phyloP scores from a whole-genome alignment of 2,113 vertebrate species.

The Lanius ludovicianus region DNA sequence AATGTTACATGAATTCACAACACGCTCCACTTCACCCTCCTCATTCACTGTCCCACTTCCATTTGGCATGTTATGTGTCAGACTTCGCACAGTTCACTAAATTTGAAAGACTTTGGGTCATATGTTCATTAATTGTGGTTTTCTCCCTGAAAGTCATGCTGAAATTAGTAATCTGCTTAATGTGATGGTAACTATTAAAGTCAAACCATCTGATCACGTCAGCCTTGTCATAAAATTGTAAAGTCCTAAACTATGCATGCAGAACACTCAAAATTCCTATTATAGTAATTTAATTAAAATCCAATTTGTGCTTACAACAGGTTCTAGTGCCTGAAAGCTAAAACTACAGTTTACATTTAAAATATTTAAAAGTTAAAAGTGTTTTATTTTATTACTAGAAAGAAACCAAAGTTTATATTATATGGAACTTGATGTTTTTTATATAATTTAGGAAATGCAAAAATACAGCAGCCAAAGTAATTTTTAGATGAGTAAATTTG shows the following conservation, averaged over 20 bases:
- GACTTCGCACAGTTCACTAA: conserved; percentile 12
- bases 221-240: conserved; percentile 45
- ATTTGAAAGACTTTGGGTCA: conserved; percentile 42
- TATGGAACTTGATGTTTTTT: neutral
- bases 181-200: conserved; percentile 48
- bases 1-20: neutral
- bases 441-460: neutral
- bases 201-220: conserved; percentile 26
- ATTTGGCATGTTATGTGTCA: neutral
- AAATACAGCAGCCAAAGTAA: neutral
- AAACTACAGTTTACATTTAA: neutral
- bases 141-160: conserved; percentile 42
- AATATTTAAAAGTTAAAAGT: neutral
- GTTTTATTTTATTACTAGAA: neutral
- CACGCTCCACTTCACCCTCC: neutral
- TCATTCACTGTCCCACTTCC: neutral
- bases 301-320: conserved; percentile 43
- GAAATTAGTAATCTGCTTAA: conserved; percentile 64
- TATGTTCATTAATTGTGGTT: conserved; percentile 43
- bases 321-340: conserved; percentile 8
- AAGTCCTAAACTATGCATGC: conserved; percentile 37
- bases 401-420: neutral
- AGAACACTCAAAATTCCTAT: conserved; percentile 52
- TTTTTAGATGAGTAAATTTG: neutral
- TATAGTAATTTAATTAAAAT: conserved; percentile 63